Evolutionary conservation across 2,888 invertebrate species (phyloP).

Genomic region (Lithodes maja): DNA sequence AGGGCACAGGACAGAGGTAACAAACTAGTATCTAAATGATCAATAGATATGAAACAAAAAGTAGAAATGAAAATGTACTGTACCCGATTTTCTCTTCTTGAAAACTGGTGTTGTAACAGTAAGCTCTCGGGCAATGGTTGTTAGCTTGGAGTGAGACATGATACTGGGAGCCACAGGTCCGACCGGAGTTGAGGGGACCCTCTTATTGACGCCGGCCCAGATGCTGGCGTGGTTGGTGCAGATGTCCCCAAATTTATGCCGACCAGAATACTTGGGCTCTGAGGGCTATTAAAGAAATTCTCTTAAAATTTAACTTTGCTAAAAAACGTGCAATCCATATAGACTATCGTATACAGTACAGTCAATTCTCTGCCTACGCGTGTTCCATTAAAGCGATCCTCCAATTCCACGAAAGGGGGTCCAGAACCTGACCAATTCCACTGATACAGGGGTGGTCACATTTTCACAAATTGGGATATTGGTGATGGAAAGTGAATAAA

Average conservation of each 20-base stretch:
- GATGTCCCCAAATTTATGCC: slow-evolving; percentile 34
- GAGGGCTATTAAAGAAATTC: slow-evolving; percentile 32
- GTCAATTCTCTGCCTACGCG: too few species aligned
- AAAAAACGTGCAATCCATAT: too few species aligned
- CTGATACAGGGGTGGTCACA: too few species aligned
- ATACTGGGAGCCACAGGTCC: slow-evolving; percentile 33
- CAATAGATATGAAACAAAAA: not conserved
- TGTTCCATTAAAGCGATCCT: too few species aligned
- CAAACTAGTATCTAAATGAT: not conserved
- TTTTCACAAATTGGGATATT: too few species aligned
- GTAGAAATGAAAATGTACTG: not conserved
- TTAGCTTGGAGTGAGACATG: not conserved
- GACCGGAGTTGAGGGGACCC: not conserved
- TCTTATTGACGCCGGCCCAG: slow-evolving; percentile 39
- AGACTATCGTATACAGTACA: too few species aligned
- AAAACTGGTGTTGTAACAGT: slow-evolving; percentile 15
- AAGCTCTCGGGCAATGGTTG: slow-evolving; percentile 36
- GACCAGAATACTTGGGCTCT: slow-evolving; percentile 57
- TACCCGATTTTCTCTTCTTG: slow-evolving; percentile 41
- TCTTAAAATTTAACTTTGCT: too few species aligned
- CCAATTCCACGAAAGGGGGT: too few species aligned
- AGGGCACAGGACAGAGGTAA: too few species aligned
- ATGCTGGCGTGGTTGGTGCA: slow-evolving; percentile 45
- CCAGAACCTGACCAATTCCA: too few species aligned
- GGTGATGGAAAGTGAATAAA: too few species aligned